phyloP scores from a whole-genome alignment of 2,888 invertebrate species.

The Cryptus armator region DNA sequence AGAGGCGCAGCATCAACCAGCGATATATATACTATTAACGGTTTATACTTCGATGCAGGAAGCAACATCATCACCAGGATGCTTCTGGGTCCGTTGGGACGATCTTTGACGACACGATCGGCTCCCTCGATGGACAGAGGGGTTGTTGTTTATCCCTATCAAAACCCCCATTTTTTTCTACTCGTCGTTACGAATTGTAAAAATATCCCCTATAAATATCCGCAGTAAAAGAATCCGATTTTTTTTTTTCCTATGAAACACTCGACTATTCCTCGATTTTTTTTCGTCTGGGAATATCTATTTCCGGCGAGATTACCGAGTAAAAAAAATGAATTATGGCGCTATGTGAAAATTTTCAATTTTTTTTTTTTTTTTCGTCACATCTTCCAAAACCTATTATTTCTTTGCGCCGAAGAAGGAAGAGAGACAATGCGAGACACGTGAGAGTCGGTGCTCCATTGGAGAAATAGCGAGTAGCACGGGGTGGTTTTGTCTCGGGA shows the following conservation, averaged over 20 bases:
- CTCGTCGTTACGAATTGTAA: not conserved
- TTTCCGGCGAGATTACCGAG: no score
- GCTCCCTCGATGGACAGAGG: conserved; percentile 19
- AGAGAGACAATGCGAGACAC: not conserved
- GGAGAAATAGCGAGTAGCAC: conserved; percentile 15
- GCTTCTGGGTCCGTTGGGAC: conserved; percentile 53
- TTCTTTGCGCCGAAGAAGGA: no score
- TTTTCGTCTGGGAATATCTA: no score
- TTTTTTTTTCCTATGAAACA: no score
- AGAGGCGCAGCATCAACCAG: conserved; percentile 38
- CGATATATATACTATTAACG: conserved; percentile 26
- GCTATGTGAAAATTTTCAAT: no score
- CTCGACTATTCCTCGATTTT: no score
- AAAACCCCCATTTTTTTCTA: not conserved
- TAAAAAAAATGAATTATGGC: no score
- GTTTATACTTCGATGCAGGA: not conserved
- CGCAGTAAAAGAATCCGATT: no score
- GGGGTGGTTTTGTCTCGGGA: conserved; percentile 61
- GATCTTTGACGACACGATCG: conserved; percentile 30
- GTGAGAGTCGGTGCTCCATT: not conserved
- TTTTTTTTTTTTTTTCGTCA: not conserved
- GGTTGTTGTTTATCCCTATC: conserved; percentile 25
- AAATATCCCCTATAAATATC: not conserved
- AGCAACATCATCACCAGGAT: conserved; percentile 55
- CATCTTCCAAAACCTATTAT: not conserved